Evolutionary conservation across 2,888 invertebrate species (phyloP).

Genomic region (Ypsolopha sequella): DNA sequence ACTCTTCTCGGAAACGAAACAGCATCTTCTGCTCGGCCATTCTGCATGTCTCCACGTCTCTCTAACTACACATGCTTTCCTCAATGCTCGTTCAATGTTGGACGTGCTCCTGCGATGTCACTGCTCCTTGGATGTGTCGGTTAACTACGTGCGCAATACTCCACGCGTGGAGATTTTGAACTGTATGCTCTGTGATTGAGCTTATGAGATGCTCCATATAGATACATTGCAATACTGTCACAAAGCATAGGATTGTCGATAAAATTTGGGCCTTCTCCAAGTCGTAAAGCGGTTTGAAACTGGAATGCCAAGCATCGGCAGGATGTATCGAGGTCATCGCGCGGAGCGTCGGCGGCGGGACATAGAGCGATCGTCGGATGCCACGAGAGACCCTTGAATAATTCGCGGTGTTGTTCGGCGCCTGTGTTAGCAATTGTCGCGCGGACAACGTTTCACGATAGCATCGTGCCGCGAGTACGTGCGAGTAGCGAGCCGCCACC

Average conservation of each 20-base stretch:
- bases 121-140: too few species aligned
- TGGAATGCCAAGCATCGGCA: not conserved
- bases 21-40: constrained; percentile 11
- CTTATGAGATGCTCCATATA: too few species aligned
- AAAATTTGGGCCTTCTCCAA: not conserved
- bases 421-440: constrained; percentile 65
- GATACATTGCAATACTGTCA: not conserved
- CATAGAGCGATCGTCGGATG: constrained; percentile 16
- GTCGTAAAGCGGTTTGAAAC: not conserved
- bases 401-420: constrained; percentile 50
- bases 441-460: constrained; percentile 48
- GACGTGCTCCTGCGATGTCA: not conserved
- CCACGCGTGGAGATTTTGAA: too few species aligned
- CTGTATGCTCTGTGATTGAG: too few species aligned
- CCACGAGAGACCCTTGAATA: constrained; percentile 40
- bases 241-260: not conserved
- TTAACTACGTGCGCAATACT: too few species aligned
- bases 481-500: constrained; percentile 25
- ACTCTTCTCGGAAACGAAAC: constrained; percentile 20
- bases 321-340: constrained; percentile 3
- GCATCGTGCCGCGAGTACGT: constrained; percentile 36
- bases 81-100: not conserved
- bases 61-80: not conserved
- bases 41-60: constrained; percentile 13
- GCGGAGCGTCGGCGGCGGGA: not conserved